Evolutionary conservation across 2,797 vertebrate genomes (phyloP), one percentile per base, ranked within the genome.

Genomic region (Amniataba percoides): DNA sequence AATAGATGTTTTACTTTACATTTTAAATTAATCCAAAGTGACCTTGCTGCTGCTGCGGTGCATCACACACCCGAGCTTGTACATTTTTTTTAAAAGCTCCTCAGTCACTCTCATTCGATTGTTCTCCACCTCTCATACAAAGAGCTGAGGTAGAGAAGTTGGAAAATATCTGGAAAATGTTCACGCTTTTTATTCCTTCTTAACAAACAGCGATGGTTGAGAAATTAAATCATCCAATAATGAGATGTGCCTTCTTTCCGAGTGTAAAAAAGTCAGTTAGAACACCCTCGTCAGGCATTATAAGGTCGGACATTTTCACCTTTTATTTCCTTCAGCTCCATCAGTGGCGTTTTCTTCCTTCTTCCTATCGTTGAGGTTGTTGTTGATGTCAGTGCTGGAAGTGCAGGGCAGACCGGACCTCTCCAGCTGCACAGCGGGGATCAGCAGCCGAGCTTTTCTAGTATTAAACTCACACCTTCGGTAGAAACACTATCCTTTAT

Each of bases 401-500:
- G 27, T 27, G 57, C 46, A 2, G 61, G 48, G 40, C 67, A 25
- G 78, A 52, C 27, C 66, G 64, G 71, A 71, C 49, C 68, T 52
- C 76, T 71, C 65, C 2, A 52, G 52, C 59, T 71, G 70, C 72
- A 57, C 74, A 42, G 62, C 56, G 0, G 43, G 74, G 80, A 85
- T 82, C 78, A 77, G 51, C 74, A 71, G 73, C 39, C 2, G 2
- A 64, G 77, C 67, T 84, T 83, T 78, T 82, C 76, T 48, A 79
- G 80, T 13, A 72, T 82, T 79, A 78, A 73, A 51, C 74, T 81
- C 77, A 87, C 87, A 87, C 88, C 75, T 87, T 67, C 57, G 39
- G 65, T 21, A 57, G 84, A 82, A 89, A 89, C 74, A 73, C 55
- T 69, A 79, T 82, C 67, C 74, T 80, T 73, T 67, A 66, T 36